These are phyloP conservation scores for Oxygymnocypris stewartii DNA, from an alignment of 2,113 vertebrate species.

Conservation along the genomic window DNA sequence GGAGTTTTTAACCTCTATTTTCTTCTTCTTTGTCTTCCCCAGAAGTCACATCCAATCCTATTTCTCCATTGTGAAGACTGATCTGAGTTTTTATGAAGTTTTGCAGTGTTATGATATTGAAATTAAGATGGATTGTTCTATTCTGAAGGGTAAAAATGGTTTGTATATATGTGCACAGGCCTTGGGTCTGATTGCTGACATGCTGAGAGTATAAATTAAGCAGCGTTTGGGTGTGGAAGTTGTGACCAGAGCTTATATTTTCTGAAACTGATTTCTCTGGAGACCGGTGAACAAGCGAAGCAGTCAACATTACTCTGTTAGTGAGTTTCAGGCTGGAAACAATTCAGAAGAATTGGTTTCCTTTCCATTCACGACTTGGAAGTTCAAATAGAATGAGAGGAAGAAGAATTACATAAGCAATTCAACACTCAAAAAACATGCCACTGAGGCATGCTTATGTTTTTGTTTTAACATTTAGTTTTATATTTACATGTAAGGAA, in stretches of 20 bases:
- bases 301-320: background rate
- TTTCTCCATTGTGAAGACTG: background rate
- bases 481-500: background rate
- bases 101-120: conserved; percentile 4
- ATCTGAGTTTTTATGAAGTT: background rate
- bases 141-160: background rate
- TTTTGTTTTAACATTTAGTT: background rate
- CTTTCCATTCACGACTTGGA: background rate
- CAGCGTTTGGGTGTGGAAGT: background rate
- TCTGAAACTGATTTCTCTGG: background rate
- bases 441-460: background rate
- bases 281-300: background rate
- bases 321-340: background rate
- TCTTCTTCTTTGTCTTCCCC: background rate
- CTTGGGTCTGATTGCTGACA: background rate
- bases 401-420: background rate
- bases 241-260: background rate
- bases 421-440: background rate
- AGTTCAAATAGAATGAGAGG: background rate
- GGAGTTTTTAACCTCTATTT: background rate
- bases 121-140: background rate
- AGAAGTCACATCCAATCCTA: background rate
- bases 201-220: background rate
- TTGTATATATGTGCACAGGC: background rate
- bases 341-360: background rate